Base-by-base conservation (phyloP, 2,888 invertebrate species). In the Aphrophora alni region DNA sequence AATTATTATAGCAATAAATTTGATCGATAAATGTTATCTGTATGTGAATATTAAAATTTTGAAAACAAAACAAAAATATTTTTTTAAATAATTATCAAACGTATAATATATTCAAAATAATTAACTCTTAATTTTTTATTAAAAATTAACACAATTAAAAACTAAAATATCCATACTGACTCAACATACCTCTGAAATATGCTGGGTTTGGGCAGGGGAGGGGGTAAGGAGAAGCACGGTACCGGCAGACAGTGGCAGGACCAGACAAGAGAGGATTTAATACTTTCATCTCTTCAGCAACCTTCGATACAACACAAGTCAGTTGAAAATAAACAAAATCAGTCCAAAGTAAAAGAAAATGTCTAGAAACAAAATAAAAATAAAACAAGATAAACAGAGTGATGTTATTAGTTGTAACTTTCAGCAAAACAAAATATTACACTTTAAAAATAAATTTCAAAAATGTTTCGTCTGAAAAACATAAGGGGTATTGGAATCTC, bases 141-240 rank as follows among this genome's bases (percentile, higher is more conserved):
- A 33, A 10, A 33, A 33, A 33, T 33, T 14, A 44, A 44, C 44
- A 44, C 33, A 33, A 5, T 14, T 44, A 44, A 44, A 44, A 44
- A 59, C 14, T 59, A 59, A 14, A 59, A 21, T 59, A 59, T 59
- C 59, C 21, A 59, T 59, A 59, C 21, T 21, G 21, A 59, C 44
- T 44, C 14, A 10, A 44, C 59, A 21, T 59, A 59, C 59, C 59
- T 59, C 59, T 59, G 21, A 59, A n/a, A 59, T 59, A 21, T 59
- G 59, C 59, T 59, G 59, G 59, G 59, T 59, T 59, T 59, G 59
- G 59, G 59, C 59, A 59, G 59, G 59, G 59, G 59, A 59, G n/a
- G 59, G 59, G 59, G 59, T 59, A 59, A 21, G 59, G 59, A 59
- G 59, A 59, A 59, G 59, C 59, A 21, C 59, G 59, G 59, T 21